Evolutionary conservation across 2,113 vertebrate genomes (phyloP).

Genomic region (Oncorhynchus masou): DNA sequence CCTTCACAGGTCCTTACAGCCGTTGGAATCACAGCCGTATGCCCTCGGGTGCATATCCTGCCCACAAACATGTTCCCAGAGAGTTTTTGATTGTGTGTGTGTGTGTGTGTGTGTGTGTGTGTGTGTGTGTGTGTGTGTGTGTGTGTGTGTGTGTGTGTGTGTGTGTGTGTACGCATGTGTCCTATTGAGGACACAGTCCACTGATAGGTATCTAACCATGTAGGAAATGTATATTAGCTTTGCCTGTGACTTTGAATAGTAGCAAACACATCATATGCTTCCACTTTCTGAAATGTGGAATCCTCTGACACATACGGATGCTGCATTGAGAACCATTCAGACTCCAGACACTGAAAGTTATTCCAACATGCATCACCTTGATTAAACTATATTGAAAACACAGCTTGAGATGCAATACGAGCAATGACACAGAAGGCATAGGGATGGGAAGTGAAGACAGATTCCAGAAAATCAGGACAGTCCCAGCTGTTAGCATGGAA

Average conservation of each 20-base stretch:
- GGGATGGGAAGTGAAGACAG: conserved; percentile 24
- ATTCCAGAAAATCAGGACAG: conserved; percentile 46
- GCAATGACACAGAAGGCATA: conserved; percentile 39
- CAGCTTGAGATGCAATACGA: conserved; percentile 38
- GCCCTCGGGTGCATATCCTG: conserved; percentile 38
- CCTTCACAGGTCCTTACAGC: conserved; percentile 48
- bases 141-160: neutral
- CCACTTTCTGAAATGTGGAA: neutral
- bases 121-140: neutral
- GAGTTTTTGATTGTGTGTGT: neutral
- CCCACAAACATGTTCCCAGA: neutral
- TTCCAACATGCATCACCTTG: conserved; percentile 9
- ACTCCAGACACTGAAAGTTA: neutral
- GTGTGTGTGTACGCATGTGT: too few species aligned
- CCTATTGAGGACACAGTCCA: too few species aligned
- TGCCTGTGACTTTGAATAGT: neutral
- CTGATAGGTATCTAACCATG: too few species aligned
- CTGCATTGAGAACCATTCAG: neutral
- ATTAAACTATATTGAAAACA: conserved; percentile 24
- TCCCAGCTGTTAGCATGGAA: conserved; percentile 70
- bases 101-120: neutral
- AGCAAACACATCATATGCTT: neutral
- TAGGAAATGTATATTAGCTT: neutral
- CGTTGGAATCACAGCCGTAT: conserved; percentile 49
- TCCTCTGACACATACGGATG: neutral